A percentile compares a stretch with the other conserved stretches of the same genome.
phyloP scores from a whole-genome alignment of 2,113 vertebrate genomes.

The Myrmecophaga tridactyla region DNA sequence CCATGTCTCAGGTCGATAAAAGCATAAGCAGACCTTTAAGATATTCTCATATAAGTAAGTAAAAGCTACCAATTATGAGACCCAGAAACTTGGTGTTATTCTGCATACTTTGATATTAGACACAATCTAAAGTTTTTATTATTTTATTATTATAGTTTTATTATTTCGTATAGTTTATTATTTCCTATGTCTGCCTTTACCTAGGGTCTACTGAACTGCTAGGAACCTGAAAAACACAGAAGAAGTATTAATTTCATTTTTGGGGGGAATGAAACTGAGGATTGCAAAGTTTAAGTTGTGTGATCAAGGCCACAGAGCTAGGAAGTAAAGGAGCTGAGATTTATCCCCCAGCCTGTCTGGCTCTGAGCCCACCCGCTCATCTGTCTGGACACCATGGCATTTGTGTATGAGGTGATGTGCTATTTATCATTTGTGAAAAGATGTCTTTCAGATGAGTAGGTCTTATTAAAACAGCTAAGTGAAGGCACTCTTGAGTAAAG shows the following conservation, averaged over 20 bases:
- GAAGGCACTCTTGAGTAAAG: background rate
- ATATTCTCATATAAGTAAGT: background rate
- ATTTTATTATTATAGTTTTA: too few relatives aligned
- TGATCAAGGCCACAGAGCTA: background rate
- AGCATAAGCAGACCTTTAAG: background rate
- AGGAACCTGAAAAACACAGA: background rate
- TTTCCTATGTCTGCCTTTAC: background rate
- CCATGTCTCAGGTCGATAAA: background rate
- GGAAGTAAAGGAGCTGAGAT: background rate
- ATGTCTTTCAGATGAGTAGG: slow-evolving; percentile 14
- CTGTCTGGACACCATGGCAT: background rate
- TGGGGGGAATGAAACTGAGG: background rate
- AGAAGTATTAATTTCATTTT: background rate
- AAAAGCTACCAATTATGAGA: background rate
- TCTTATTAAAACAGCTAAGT: background rate
- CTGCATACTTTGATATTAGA: background rate
- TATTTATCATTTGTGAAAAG: slow-evolving; percentile 11
- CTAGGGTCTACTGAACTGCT: background rate
- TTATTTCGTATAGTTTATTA: background rate
- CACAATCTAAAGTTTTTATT: background rate
- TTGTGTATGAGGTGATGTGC: background rate
- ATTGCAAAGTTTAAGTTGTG: background rate
- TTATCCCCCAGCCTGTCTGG: background rate
- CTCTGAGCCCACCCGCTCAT: background rate
- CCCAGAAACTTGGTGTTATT: background rate